Percentiles rank a stretch among this genome's conserved stretches.
These are phyloP conservation scores for Callospermophilus lateralis DNA, from an alignment of 2,113 vertebrate species.

Conservation along the genomic window DNA sequence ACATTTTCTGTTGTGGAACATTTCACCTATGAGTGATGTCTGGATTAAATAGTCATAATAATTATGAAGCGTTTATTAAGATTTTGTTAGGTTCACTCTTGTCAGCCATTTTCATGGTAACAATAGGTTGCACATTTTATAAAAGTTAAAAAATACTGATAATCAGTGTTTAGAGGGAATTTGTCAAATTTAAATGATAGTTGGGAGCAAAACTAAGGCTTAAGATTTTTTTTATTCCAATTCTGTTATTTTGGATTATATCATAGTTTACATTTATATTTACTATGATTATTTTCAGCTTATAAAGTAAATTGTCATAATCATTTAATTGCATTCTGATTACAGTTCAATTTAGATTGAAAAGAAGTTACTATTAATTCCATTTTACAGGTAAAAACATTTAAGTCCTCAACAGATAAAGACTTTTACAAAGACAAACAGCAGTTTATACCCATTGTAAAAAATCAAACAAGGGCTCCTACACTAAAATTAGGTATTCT, in stretches of 20 bases:
- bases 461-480: background rate
- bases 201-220: too few relatives aligned
- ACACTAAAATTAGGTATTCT: background rate
- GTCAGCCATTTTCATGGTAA: background rate
- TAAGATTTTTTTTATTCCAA: background rate
- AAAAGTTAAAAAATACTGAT: background rate
- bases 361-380: background rate
- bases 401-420: background rate
- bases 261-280: background rate
- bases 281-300: background rate
- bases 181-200: background rate
- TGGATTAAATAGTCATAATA: background rate
- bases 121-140: background rate
- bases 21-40: background rate
- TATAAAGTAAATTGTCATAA: background rate
- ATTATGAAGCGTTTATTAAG: background rate
- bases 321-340: background rate
- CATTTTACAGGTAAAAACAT: background rate
- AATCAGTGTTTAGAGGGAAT: background rate
- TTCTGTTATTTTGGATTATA: background rate
- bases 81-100: background rate
- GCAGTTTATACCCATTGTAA: background rate
- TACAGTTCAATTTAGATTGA: background rate
- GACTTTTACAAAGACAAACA: background rate
- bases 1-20: background rate